Percentiles rank a stretch among this genome's conserved stretches.
Conservation (phyloP, 53 echinoderm and acorn worm species). For the Henricia sp. region DNA sequence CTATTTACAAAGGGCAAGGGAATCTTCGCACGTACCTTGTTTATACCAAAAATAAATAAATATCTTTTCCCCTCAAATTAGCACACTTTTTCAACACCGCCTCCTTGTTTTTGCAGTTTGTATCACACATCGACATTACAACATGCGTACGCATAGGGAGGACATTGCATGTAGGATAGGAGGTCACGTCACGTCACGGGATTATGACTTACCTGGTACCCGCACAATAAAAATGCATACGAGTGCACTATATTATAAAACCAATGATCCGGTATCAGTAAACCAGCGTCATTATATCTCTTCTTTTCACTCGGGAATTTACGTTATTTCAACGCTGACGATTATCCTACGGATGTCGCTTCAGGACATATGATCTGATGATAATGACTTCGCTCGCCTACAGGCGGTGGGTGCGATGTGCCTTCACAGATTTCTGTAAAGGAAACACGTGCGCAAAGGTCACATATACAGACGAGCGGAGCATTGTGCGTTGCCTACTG, state of each 20-base stretch:
- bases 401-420: too few relatives aligned
- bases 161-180: not conserved
- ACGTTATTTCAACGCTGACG: conserved; percentile 37
- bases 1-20: not conserved
- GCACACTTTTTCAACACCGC: conserved; percentile 46
- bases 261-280: conserved; percentile 42
- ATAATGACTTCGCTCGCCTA: too few relatives aligned
- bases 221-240: not conserved
- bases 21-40: not conserved
- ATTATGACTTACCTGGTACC: not conserved
- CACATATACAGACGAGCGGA: too few relatives aligned
- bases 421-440: too few relatives aligned
- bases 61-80: conserved; percentile 2
- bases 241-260: not conserved
- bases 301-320: conserved; percentile 25
- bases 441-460: too few relatives aligned
- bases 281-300: conserved; percentile 20
- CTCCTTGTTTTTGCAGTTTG: not conserved
- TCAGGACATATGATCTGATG: too few relatives aligned
- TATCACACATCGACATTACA: not conserved
- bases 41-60: not conserved
- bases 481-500: too few relatives aligned
- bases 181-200: conserved; percentile 37
- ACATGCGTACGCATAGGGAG: not conserved
- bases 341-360: too few relatives aligned